Evolutionary conservation across 2,797 vertebrate genomes (phyloP).

Genomic region (Falco novaeseelandiae): DNA sequence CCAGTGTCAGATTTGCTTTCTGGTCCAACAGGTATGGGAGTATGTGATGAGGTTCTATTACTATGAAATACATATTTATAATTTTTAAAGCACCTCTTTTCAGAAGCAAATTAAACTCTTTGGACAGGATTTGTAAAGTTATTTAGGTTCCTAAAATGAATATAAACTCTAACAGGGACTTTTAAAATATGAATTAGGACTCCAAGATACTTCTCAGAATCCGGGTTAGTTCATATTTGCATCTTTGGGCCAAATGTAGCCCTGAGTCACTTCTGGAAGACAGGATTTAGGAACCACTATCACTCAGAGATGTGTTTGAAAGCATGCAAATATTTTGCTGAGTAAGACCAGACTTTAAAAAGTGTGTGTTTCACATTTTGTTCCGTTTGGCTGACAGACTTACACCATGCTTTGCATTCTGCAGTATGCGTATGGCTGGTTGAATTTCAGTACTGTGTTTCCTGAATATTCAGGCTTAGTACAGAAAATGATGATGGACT

Average conservation of each 20-base stretch:
- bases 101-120: constrained; percentile 1
- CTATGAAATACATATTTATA: background rate
- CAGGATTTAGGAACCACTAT: background rate
- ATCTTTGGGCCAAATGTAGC: background rate
- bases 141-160: background rate
- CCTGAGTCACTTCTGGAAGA: background rate
- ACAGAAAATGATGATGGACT: background rate
- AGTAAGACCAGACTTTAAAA: background rate
- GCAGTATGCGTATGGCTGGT: background rate
- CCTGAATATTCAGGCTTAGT: background rate
- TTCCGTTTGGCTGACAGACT: background rate
- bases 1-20: background rate
- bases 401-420: background rate
- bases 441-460: background rate
- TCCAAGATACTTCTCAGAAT: background rate
- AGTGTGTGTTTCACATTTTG: background rate
- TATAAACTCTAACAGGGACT: background rate
- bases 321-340: background rate
- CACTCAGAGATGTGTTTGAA: background rate
- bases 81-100: constrained; percentile 31
- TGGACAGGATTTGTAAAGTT: background rate
- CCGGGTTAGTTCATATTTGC: background rate
- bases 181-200: background rate
- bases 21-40: background rate
- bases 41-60: background rate